Evolutionary conservation across 2,113 vertebrate species (phyloP).

Genomic region (Dendrocopos noguchii): DNA sequence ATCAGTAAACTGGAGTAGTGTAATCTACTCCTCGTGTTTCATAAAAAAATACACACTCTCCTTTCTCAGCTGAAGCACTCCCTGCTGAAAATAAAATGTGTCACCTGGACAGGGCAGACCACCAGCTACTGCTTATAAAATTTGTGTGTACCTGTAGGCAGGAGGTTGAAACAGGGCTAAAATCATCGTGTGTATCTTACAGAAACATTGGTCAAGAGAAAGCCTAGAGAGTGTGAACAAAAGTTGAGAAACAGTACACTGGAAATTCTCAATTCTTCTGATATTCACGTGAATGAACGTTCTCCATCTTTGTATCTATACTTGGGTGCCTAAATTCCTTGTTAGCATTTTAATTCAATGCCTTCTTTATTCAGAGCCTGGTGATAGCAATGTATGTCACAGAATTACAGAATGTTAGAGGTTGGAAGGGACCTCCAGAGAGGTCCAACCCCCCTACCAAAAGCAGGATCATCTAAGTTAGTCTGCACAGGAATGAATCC

Average conservation of each 20-base stretch:
- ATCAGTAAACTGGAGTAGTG: background rate
- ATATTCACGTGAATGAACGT: background rate
- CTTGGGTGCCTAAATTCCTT: background rate
- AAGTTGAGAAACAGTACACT: background rate
- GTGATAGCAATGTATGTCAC: background rate
- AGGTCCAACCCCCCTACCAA: no score
- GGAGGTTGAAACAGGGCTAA: background rate
- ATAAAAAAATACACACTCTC: accelerated
- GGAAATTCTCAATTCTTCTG: background rate
- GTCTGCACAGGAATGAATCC: no score
- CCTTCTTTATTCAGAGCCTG: background rate
- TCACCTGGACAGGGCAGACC: background rate
- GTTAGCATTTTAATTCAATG: background rate
- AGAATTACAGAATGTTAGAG: no score
- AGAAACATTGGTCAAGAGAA: background rate
- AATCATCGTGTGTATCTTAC: background rate
- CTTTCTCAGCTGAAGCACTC: background rate
- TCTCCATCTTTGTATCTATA: background rate
- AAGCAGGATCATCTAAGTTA: no score
- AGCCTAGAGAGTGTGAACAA: background rate
- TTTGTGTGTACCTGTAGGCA: background rate
- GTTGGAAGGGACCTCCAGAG: no score
- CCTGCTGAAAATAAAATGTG: background rate
- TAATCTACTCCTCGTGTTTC: background rate
- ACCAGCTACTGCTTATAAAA: background rate